Evolutionary conservation across 2,888 invertebrate genomes (phyloP), one percentile per base, ranked within the genome.

Genomic region (Athalia cordata): DNA sequence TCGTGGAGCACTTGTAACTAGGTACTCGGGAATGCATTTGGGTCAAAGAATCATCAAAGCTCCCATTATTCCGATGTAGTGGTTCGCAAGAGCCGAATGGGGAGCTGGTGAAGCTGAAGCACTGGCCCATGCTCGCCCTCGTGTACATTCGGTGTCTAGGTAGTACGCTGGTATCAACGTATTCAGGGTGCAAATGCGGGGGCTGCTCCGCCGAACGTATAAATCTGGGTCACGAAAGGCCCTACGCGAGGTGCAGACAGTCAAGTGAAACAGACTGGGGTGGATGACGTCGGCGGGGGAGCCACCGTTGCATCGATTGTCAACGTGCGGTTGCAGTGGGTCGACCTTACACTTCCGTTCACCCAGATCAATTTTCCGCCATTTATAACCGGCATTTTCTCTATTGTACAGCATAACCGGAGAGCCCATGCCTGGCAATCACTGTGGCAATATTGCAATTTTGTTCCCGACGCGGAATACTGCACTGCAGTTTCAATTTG

Each of bases 21-120:
- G 70, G 57, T 59, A 70, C 70, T 70, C 59, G 59, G 70, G 70
- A 70, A 70, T 70, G 70, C 70, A 77, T 77, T 65, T 77, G 77
- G 77, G 77, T 77, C 77, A 77, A 66, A 77, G 77, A 66, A 77
- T 77, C 77, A 57, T 77, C 77, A 77, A 77, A 65, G 77, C 77
- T 65, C 77, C 29, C 77, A 77, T 77, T 77, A 77, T 77, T 77
- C 77, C 29, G 77, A 70, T 70, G 70, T 59, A 70, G 70, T 70
- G 70, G 70, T 47, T 57, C 70, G 13, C 52, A 57, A 70, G 55
- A 70, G 70, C 55, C 70, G 70, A 50, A 70, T 70, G 70, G 59
- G 57, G 47, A 59, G 47, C 68, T 55, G 68, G 68, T 68, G 55
- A 55, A 68, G 68, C 68, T 68, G 55, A 55, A 68, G 68, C 68